Evolutionary conservation across 2,113 vertebrate species (phyloP).

Genomic region (Macrotis lagotis): DNA sequence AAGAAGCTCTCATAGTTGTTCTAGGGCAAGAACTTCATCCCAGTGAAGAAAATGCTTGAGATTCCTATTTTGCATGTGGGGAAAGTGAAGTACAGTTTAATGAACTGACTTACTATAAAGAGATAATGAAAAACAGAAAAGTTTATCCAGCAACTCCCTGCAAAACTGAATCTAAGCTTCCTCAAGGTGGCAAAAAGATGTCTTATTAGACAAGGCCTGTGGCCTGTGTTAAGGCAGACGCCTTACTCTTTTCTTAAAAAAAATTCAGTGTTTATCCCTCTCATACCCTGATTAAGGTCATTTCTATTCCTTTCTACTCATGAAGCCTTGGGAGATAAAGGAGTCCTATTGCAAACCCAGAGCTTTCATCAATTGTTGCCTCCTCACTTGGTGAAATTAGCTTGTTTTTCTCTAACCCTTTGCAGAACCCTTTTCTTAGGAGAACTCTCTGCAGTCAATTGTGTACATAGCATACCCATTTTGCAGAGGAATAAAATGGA

Average conservation of each 20-base stretch:
- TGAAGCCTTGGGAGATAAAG: background rate
- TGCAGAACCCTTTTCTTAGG: background rate
- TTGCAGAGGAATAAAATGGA: background rate
- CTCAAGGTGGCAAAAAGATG: background rate
- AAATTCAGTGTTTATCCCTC: background rate
- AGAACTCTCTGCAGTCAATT: background rate
- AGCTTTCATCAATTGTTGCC: background rate
- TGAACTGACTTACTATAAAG: background rate
- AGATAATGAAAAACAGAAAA: background rate
- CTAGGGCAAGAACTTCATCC: background rate
- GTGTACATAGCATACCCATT: background rate
- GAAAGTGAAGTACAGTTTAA: background rate
- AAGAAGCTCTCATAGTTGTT: background rate
- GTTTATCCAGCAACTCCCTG: background rate
- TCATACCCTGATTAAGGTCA: background rate
- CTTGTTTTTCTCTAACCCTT: background rate
- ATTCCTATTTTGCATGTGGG: background rate
- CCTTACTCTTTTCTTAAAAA: background rate
- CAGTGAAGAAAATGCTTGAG: background rate
- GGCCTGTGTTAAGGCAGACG: background rate
- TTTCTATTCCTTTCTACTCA: background rate
- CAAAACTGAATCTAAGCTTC: background rate
- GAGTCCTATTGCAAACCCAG: background rate
- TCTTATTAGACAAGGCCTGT: background rate
- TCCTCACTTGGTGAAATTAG: background rate